phyloP scores from a whole-genome alignment of 2,797 vertebrate species.

The Rhinatrema bivittatum region DNA sequence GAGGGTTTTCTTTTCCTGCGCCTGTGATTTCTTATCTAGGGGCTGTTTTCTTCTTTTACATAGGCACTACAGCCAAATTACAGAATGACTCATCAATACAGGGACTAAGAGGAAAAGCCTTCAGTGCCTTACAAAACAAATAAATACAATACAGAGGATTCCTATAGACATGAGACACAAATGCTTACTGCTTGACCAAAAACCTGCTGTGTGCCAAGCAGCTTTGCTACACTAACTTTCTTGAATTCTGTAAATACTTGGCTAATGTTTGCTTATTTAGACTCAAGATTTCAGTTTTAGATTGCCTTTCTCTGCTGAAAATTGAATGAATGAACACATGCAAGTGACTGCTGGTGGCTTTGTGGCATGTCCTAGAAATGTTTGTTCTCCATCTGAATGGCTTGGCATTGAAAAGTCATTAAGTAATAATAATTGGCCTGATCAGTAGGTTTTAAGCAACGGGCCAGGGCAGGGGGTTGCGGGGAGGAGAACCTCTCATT shows the following conservation, averaged over 20 bases:
- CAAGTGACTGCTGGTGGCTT: conserved; percentile 4
- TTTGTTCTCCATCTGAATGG: conserved; percentile 11
- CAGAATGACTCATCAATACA: too few relatives aligned
- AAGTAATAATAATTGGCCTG: conserved; percentile 5
- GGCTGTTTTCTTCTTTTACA: too few relatives aligned
- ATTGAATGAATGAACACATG: not conserved
- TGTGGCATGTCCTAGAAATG: not conserved
- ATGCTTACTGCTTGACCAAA: not conserved
- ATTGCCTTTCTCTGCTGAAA: not conserved
- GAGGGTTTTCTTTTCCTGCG: too few relatives aligned
- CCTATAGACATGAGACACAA: not conserved
- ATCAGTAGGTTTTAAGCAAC: conserved; percentile 2
- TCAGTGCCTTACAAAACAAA: not conserved
- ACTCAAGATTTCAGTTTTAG: not conserved
- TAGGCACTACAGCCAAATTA: too few relatives aligned
- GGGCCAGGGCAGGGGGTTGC: not conserved
- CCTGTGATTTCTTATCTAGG: too few relatives aligned
- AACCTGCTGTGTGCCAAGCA: too few relatives aligned
- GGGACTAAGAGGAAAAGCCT: too few relatives aligned
- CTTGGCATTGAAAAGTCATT: conserved; percentile 7
- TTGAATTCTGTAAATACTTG: not conserved
- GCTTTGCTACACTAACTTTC: not conserved
- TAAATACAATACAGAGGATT: not conserved
- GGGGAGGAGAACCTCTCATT: conserved; percentile 1
- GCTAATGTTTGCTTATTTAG: not conserved